Conservation (phyloP, 2,888 invertebrate genomes). For the Tetragonula carbonaria region DNA sequence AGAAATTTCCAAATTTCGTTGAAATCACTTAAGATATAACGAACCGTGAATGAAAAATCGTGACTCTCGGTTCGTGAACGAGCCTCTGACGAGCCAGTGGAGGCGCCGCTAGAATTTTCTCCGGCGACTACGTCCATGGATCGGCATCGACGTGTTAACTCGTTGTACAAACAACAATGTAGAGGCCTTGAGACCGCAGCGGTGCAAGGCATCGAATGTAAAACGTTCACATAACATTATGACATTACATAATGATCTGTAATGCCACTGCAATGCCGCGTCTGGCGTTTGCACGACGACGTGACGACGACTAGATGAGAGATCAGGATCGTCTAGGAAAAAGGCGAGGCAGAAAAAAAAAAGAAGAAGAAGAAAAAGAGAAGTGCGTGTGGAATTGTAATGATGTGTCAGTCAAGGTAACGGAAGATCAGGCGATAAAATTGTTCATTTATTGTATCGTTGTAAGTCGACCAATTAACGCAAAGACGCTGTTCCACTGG, state of each 20-base stretch:
- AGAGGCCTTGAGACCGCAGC: constrained; percentile 78
- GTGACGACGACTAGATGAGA: constrained; percentile 48
- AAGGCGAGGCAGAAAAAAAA: constrained; percentile 7
- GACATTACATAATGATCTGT: constrained; percentile 77
- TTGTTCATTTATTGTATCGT: constrained; percentile 43
- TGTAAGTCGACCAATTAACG: constrained; percentile 22
- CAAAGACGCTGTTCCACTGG: not conserved
- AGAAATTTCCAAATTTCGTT: not conserved
- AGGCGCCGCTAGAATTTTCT: constrained; percentile 51
- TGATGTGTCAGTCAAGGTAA: constrained; percentile 57
- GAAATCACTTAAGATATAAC: not conserved
- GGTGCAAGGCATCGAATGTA: constrained; percentile 79
- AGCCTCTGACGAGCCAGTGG: not conserved
- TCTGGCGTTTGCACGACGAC: constrained; percentile 44
- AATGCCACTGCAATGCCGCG: constrained; percentile 66
- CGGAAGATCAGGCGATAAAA: constrained; percentile 29
- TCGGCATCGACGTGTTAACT: constrained; percentile 72
- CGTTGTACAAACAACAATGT: constrained; percentile 78
- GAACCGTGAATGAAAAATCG: not conserved
- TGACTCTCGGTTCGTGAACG: not conserved
- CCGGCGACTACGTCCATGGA: constrained; percentile 69
- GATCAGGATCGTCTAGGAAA: constrained; percentile 55
- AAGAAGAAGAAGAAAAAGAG: not conserved
- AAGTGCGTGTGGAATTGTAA: constrained; percentile 41
- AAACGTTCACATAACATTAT: constrained; percentile 77